These are phyloP conservation scores for Tragelaphus strepsiceros DNA, from an alignment of 2,113 vertebrate species.

Conservation along the genomic window DNA sequence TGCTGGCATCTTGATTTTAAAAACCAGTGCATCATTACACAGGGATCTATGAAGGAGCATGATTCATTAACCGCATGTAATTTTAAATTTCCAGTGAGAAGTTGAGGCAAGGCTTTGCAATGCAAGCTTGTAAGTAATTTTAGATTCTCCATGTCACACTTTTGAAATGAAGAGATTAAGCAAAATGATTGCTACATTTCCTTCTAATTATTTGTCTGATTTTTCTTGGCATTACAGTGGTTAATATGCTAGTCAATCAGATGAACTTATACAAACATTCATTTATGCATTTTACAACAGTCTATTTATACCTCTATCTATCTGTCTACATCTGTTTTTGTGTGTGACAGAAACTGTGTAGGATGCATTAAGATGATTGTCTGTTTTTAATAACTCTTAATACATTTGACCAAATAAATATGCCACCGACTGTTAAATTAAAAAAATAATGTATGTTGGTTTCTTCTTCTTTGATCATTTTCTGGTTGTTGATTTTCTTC, in stretches of 20 bases:
- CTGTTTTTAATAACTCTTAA: neutral
- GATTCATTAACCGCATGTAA: neutral
- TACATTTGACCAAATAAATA: constrained; percentile 7
- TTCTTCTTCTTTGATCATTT: constrained; percentile 16
- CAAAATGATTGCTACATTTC: neutral
- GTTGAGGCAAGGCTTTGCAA: neutral
- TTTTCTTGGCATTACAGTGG: neutral
- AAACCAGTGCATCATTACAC: neutral
- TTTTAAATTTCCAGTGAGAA: neutral
- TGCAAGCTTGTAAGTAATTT: neutral
- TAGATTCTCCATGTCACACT: neutral
- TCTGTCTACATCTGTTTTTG: neutral
- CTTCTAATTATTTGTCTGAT: neutral
- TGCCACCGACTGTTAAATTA: neutral
- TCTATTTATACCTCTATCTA: neutral
- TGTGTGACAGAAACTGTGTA: neutral
- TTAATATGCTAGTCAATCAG: neutral
- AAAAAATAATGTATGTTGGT: neutral
- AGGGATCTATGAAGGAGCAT: neutral
- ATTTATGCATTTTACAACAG: neutral
- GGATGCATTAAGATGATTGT: neutral
- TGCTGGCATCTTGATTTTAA: neutral
- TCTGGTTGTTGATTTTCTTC: constrained; percentile 23
- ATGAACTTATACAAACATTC: neutral
- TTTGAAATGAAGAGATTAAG: constrained; percentile 33